Evolutionary conservation across 2,113 vertebrate genomes (phyloP).

Genomic region (Isurus oxyrinchus): DNA sequence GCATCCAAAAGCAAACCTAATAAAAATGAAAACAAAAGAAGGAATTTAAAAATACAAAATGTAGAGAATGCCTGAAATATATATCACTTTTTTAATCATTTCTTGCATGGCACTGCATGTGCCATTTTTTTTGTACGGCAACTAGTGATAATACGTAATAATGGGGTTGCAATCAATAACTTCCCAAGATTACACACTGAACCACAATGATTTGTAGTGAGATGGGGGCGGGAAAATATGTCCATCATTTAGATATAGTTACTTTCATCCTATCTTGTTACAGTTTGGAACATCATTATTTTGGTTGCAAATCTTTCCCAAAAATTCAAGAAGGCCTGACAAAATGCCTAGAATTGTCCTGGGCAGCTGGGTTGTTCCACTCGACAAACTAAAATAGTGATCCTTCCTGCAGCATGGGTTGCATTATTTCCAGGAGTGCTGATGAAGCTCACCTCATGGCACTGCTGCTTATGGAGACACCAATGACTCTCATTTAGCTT

Average conservation of each 20-base stretch:
- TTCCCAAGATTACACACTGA: neutral
- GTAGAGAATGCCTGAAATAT: neutral
- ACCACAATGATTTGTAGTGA: neutral
- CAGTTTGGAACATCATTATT: neutral
- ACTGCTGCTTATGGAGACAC: neutral
- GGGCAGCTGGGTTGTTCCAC: too few relatives aligned
- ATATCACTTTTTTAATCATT: neutral
- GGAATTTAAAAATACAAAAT: neutral
- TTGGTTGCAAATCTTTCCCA: neutral
- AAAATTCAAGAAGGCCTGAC: neutral
- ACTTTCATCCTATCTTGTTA: neutral
- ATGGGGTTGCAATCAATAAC: neutral
- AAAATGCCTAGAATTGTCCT: neutral
- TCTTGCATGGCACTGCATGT: neutral
- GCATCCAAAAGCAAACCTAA: neutral
- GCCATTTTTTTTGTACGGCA: neutral
- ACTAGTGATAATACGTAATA: neutral
- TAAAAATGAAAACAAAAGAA: neutral
- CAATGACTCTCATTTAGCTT: neutral
- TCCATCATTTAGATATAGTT: neutral
- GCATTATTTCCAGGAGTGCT: neutral
- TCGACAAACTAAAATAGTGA: neutral
- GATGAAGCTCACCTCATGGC: neutral
- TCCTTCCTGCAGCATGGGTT: neutral
- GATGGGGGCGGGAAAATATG: neutral